Evolutionary conservation across 2,797 vertebrate genomes (phyloP).

Genomic region (Zenarchopterus dispar): DNA sequence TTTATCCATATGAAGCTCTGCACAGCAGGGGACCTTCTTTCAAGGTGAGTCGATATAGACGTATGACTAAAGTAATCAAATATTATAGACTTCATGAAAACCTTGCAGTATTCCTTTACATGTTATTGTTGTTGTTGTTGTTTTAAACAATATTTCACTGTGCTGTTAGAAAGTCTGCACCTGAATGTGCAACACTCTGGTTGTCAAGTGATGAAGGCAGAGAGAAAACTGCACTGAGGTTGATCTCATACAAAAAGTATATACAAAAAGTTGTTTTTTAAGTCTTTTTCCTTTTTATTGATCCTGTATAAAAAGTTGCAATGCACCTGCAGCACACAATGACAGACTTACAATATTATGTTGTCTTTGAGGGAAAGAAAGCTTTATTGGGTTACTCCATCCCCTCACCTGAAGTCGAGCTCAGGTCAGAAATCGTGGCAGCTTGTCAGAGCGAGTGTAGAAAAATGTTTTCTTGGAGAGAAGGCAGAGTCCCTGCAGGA

Average conservation of each 20-base stretch:
- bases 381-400: constrained; percentile 53
- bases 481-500: constrained; percentile 39
- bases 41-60: not conserved
- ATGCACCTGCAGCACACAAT: constrained; percentile 13
- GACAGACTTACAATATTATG: constrained; percentile 38
- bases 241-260: not conserved
- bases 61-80: not conserved
- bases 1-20: not conserved
- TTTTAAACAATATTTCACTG: not conserved
- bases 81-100: not conserved
- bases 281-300: not conserved
- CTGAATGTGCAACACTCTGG: not conserved
- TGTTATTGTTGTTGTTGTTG: not conserved
- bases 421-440: constrained; percentile 55
- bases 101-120: not conserved
- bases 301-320: constrained; percentile 1
- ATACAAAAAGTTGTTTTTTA: too few relatives aligned
- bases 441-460: constrained; percentile 58
- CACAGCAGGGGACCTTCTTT: not conserved
- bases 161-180: not conserved
- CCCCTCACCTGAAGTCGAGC: constrained; percentile 32
- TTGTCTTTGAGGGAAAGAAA: constrained; percentile 9
- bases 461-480: constrained; percentile 55
- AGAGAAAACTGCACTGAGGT: not conserved
- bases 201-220: not conserved